Conservation (phyloP, 2,888 invertebrate genomes). For the Tinea pellionella region DNA sequence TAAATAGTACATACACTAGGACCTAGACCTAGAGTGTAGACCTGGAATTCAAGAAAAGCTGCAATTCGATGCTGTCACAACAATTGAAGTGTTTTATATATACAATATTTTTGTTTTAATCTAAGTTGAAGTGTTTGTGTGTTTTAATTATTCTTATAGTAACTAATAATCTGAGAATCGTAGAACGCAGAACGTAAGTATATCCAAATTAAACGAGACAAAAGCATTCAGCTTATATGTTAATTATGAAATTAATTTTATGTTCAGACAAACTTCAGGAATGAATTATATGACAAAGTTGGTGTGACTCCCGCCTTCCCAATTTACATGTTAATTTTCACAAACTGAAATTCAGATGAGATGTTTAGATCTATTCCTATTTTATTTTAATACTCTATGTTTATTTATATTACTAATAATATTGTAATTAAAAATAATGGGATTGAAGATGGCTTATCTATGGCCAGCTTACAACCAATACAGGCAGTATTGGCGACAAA, state of each 20-base stretch:
- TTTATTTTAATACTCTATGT: neutral
- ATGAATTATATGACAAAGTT: conserved; percentile 10
- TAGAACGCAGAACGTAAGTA: neutral
- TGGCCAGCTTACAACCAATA: too few relatives aligned
- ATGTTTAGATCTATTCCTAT: conserved; percentile 6
- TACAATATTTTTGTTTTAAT: too few relatives aligned
- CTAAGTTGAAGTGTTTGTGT: too few relatives aligned
- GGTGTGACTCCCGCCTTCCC: neutral
- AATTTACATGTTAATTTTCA: conserved; percentile 12
- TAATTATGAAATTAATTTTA: conserved; percentile 7
- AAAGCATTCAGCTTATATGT: neutral
- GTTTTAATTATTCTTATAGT: too few relatives aligned
- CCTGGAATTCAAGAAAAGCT: too few relatives aligned
- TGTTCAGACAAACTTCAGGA: conserved; percentile 7
- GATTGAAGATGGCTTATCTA: too few relatives aligned
- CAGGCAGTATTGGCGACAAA: too few relatives aligned
- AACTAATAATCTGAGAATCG: too few relatives aligned
- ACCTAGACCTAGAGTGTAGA: too few relatives aligned
- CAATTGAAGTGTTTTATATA: too few relatives aligned
- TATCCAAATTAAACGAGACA: neutral
- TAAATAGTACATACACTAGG: too few relatives aligned
- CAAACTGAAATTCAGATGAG: conserved; percentile 12
- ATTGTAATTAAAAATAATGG: neutral
- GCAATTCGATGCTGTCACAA: too few relatives aligned
- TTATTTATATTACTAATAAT: neutral